Percentiles rank a stretch among this genome's conserved stretches.
These are phyloP conservation scores for Leptodirus hochenwartii DNA, from an alignment of 2,888 invertebrate species.

Conservation along the genomic window DNA sequence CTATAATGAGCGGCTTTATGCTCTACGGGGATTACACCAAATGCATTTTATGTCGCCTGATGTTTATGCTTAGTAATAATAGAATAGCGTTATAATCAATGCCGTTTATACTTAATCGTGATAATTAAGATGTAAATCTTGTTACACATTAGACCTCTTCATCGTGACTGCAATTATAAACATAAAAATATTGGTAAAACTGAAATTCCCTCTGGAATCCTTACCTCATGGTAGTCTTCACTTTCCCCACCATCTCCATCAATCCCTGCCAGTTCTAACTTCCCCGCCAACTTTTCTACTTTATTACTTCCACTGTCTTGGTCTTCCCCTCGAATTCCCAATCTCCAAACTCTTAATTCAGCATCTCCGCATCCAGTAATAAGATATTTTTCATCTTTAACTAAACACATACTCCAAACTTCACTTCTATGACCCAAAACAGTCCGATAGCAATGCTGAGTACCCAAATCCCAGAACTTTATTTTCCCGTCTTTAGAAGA, in stretches of 20 bases:
- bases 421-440: constrained; percentile 76
- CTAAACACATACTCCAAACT: constrained; percentile 69
- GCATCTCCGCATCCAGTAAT: constrained; percentile 79
- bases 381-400: constrained; percentile 62
- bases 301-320: constrained; percentile 25
- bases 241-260: constrained; percentile 37
- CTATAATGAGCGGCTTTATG: too few relatives aligned
- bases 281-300: constrained; percentile 30
- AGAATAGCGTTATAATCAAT: too few relatives aligned
- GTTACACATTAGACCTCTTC: too few relatives aligned
- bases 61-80: too few relatives aligned
- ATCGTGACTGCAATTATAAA: too few relatives aligned
- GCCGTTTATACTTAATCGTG: too few relatives aligned
- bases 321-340: constrained; percentile 33
- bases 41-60: too few relatives aligned
- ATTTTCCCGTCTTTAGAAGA: constrained; percentile 87
- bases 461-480: constrained; percentile 94
- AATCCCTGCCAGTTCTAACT: constrained; percentile 31
- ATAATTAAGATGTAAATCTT: too few relatives aligned
- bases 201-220: constrained; percentile 11
- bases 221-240: constrained; percentile 32
- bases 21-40: too few relatives aligned
- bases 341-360: constrained; percentile 70
- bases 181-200: constrained; percentile 1
- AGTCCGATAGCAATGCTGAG: constrained; percentile 91